phyloP scores from a whole-genome alignment of 2,113 vertebrate species.

The Catharus fuscescens region DNA sequence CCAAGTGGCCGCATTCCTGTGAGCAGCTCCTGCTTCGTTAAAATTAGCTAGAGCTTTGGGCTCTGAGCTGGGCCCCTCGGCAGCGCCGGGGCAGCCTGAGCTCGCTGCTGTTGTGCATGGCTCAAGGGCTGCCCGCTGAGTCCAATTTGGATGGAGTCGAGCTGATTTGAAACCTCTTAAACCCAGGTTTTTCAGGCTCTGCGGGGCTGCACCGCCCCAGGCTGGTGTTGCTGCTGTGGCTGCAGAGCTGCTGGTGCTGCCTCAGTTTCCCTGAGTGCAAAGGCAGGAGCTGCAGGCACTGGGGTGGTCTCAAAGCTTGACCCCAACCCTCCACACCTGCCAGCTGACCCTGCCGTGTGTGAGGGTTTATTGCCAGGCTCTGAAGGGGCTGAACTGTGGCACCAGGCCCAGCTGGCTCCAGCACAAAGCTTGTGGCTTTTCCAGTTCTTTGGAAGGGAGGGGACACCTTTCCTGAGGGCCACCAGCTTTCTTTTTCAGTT shows the following conservation, averaged over 20 bases:
- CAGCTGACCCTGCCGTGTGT: accelerated
- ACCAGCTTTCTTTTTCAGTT: neutral
- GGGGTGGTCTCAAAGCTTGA: neutral
- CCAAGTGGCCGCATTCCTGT: neutral
- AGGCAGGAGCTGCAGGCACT: neutral
- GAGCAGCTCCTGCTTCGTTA: neutral
- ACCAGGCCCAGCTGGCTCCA: neutral
- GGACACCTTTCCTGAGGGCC: neutral
- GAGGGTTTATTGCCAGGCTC: neutral
- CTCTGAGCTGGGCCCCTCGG: neutral
- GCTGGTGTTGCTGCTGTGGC: neutral
- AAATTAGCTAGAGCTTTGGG: neutral
- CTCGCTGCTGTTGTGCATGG: neutral
- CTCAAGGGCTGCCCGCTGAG: neutral
- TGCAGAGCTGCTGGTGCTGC: neutral
- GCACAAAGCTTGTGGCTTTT: neutral
- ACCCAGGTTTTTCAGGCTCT: neutral
- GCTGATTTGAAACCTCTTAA: neutral
- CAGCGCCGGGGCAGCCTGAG: neutral
- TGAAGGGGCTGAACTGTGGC: neutral
- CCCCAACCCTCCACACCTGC: accelerated
- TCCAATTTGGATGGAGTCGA: neutral
- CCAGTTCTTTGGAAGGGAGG: accelerated
- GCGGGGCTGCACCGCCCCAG: neutral
- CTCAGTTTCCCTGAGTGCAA: neutral